Evolutionary conservation across 2,113 vertebrate genomes (phyloP).

Genomic region (Sapajus apella): DNA sequence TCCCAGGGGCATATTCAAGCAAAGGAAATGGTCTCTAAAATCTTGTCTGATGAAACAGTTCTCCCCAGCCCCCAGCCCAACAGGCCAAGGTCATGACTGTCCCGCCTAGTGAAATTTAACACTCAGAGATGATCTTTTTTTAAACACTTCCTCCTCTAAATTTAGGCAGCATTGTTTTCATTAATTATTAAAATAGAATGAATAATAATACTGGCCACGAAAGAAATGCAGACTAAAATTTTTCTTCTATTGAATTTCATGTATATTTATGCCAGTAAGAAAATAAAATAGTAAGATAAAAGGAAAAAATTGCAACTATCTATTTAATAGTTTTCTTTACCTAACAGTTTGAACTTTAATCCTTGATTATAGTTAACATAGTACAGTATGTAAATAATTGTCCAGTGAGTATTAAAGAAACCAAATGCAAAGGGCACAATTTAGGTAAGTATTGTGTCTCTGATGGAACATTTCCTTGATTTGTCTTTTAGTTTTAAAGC

Average conservation of each 20-base stretch:
- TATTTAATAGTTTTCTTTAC: not conserved
- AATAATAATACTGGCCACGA: not conserved
- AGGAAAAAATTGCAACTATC: not conserved
- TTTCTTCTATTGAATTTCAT: not conserved
- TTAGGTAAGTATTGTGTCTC: not conserved
- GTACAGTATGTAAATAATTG: not conserved
- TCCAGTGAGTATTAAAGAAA: not conserved
- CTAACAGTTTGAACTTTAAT: not conserved
- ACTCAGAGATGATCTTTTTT: not conserved
- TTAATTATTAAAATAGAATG: not conserved
- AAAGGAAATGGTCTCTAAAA: conserved; percentile 20
- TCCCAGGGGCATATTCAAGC: not conserved
- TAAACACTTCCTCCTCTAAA: not conserved
- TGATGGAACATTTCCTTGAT: not conserved
- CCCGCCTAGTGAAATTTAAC: not conserved
- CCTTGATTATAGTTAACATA: not conserved
- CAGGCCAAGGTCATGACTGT: not conserved
- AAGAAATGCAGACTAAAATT: not conserved
- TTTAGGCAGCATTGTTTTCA: not conserved
- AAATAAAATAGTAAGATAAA: not conserved
- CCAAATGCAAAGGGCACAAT: not conserved
- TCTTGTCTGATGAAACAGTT: not conserved
- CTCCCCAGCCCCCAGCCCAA: not conserved
- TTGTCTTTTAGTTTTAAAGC: conserved; percentile 27
- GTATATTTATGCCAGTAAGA: not conserved